These are phyloP conservation scores for Drosophila obscura DNA, from an alignment of 1,140 invertebrate species.

Conservation along the genomic window DNA sequence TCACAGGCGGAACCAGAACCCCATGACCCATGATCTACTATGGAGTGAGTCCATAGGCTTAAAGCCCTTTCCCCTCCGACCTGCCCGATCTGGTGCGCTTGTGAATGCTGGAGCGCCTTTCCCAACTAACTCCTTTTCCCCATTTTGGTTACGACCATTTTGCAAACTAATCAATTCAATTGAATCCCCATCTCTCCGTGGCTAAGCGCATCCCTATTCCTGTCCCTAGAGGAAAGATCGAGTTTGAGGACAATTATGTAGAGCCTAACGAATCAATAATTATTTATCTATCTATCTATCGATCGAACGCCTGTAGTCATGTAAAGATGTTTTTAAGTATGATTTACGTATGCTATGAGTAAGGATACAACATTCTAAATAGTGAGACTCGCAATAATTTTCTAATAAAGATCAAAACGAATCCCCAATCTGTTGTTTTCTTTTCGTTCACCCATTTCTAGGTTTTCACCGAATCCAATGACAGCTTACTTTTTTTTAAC, in stretches of 20 bases:
- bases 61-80: too few species aligned
- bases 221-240: constrained; percentile 5
- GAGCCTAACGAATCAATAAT: constrained; percentile 44
- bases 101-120: too few species aligned
- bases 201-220: too few species aligned
- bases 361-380: constrained; percentile 48
- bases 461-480: background rate
- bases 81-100: too few species aligned
- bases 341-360: constrained; percentile 37
- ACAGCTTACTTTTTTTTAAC: constrained; percentile 13
- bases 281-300: background rate
- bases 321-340: constrained; percentile 73
- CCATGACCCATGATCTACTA: too few species aligned
- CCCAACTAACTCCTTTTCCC: too few species aligned
- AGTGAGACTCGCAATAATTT: constrained; percentile 75
- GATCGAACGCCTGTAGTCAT: constrained; percentile 56
- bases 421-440: constrained; percentile 19
- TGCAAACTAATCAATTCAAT: constrained; percentile 52
- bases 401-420: constrained; percentile 49
- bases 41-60: too few species aligned
- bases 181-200: background rate
- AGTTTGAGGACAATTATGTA: constrained; percentile 20
- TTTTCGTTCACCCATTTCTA: background rate
- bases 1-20: too few species aligned
- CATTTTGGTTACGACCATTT: constrained; percentile 14